Conservation (phyloP, 2,113 vertebrate species). For the Ciconia stormi region DNA sequence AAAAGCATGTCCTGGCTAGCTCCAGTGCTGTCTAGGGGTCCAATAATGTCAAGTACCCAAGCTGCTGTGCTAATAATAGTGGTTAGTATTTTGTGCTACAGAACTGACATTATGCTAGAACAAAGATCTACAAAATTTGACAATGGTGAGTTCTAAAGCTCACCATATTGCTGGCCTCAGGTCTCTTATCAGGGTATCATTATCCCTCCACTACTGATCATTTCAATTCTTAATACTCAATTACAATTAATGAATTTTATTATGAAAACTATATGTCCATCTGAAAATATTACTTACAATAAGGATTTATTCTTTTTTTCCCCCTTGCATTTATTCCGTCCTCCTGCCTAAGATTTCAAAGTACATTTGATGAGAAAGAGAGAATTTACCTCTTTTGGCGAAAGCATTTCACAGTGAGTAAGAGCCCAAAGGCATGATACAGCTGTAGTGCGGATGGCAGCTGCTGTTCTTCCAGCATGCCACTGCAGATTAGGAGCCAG, state of each 20-base stretch:
- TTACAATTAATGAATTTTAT: neutral
- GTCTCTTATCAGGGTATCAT: neutral
- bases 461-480: slow-evolving; percentile 87
- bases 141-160: neutral
- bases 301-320: neutral
- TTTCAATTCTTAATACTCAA: neutral
- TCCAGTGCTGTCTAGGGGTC: neutral
- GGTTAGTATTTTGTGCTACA: neutral
- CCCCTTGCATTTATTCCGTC: neutral
- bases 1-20: neutral
- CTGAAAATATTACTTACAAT: neutral
- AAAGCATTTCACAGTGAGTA: slow-evolving; percentile 74
- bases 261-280: neutral
- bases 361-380: neutral
- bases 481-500: slow-evolving; percentile 93
- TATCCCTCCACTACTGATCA: neutral
- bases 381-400: slow-evolving; percentile 80
- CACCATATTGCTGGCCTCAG: neutral
- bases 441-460: slow-evolving; percentile 86
- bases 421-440: slow-evolving; percentile 92
- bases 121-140: neutral
- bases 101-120: neutral
- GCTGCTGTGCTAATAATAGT: rapidly evolving
- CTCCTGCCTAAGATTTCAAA: neutral
- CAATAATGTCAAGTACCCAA: rapidly evolving